Evolutionary conservation across 2,888 invertebrate genomes (phyloP).

Genomic region (Pasiphila rectangulata): DNA sequence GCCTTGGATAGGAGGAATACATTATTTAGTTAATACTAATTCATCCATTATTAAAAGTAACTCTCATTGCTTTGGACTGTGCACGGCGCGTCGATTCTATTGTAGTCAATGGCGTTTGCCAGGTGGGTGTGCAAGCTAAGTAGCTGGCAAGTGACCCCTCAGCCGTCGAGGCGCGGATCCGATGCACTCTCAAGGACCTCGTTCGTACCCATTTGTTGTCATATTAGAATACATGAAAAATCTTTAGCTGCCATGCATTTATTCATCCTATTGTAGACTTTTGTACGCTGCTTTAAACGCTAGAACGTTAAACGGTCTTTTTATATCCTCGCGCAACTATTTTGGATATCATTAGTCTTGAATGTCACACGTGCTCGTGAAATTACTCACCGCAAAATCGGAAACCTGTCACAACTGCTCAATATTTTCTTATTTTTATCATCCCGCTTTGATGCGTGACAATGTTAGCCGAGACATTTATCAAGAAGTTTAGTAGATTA

Average conservation of each 20-base stretch:
- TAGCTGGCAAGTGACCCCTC: conserved; percentile 59
- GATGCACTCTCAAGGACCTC: conserved; percentile 30
- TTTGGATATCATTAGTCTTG: conserved; percentile 61
- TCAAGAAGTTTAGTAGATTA: conserved; percentile 60
- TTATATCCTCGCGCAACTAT: conserved; percentile 54
- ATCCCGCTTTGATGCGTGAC: conserved; percentile 67
- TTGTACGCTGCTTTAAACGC: neutral
- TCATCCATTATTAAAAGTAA: conserved; percentile 57
- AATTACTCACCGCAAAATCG: conserved; percentile 62
- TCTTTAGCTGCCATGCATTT: conserved; percentile 37
- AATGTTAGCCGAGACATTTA: conserved; percentile 56
- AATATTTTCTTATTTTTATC: conserved; percentile 72
- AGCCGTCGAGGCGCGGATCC: conserved; percentile 20
- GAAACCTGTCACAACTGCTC: conserved; percentile 62
- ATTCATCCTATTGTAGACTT: conserved; percentile 28
- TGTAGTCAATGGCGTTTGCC: conserved; percentile 74
- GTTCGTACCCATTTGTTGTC: conserved; percentile 22
- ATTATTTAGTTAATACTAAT: conserved; percentile 55
- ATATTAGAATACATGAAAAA: conserved; percentile 27
- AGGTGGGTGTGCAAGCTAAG: conserved; percentile 77
- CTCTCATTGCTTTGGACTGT: conserved; percentile 56
- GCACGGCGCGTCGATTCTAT: conserved; percentile 62
- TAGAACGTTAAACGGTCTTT: conserved; percentile 45
- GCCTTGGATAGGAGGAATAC: neutral
- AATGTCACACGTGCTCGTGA: conserved; percentile 51